Percentiles rank a stretch among this genome's conserved stretches.
Conservation (phyloP, 2,797 vertebrate genomes). For the Acrossocheilus fasciatus region DNA sequence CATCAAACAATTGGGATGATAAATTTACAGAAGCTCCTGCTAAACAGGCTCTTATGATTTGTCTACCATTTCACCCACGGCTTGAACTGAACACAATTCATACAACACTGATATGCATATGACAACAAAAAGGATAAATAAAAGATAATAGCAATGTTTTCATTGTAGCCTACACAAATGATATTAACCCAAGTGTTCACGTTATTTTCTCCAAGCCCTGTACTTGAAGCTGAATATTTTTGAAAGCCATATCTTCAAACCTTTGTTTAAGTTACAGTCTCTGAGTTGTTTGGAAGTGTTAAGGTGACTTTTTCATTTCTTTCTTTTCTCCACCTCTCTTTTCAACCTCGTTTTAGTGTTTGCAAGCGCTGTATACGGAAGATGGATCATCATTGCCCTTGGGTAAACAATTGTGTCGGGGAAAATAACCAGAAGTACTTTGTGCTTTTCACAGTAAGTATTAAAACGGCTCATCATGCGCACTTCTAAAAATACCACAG, state of each 20-base stretch:
- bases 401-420: constrained; percentile 99
- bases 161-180: not conserved
- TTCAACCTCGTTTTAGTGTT: constrained; percentile 77
- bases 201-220: not conserved
- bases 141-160: not conserved
- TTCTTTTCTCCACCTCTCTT: not conserved
- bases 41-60: not conserved
- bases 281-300: not conserved
- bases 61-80: not conserved
- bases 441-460: constrained; percentile 98
- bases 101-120: not conserved
- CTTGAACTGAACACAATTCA: not conserved
- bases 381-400: constrained; percentile 99
- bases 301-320: not conserved
- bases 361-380: constrained; percentile 98
- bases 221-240: not conserved
- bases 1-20: not conserved
- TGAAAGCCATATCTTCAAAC: not conserved
- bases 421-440: constrained; percentile 99
- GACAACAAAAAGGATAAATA: not conserved
- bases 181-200: not conserved
- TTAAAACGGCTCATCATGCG: not conserved
- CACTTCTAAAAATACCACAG: not conserved
- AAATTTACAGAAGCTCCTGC: not conserved
- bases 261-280: not conserved